Evolutionary conservation across 35 echinoderm and acorn worm genomes (phyloP).

Genomic region (Stichopus chloronotus): DNA sequence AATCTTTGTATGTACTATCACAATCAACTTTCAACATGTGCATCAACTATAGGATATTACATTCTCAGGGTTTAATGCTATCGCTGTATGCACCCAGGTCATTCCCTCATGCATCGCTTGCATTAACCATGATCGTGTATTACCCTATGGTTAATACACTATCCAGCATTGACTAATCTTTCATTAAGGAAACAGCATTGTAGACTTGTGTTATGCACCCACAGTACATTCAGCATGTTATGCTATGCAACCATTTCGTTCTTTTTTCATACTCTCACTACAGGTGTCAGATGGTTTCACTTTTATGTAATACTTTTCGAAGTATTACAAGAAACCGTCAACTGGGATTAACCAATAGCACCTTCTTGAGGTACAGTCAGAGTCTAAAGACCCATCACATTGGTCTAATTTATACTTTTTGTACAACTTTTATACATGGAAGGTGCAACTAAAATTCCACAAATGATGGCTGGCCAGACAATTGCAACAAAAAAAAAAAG

Average conservation of each 20-base stretch:
- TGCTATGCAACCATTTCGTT: not conserved
- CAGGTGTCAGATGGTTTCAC: constrained; percentile 34
- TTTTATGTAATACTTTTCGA: constrained; percentile 43
- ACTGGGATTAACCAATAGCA: not conserved
- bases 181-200: too few relatives aligned
- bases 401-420: not conserved
- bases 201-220: too few relatives aligned
- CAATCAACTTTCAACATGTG: too few relatives aligned
- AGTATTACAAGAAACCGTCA: constrained; percentile 18
- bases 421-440: not conserved
- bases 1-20: too few relatives aligned
- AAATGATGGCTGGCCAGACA: not conserved
- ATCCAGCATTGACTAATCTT: too few relatives aligned
- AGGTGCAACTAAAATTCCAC: not conserved
- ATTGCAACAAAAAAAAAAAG: not conserved
- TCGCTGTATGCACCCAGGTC: too few relatives aligned
- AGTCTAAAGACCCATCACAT: not conserved
- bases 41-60: too few relatives aligned
- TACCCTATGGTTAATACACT: too few relatives aligned
- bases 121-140: too few relatives aligned
- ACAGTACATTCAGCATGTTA: too few relatives aligned
- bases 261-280: not conserved
- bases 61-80: too few relatives aligned
- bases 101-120: too few relatives aligned
- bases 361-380: not conserved